phyloP scores from a whole-genome alignment of 2,888 invertebrate genomes.

The Cerastis leucographa region DNA sequence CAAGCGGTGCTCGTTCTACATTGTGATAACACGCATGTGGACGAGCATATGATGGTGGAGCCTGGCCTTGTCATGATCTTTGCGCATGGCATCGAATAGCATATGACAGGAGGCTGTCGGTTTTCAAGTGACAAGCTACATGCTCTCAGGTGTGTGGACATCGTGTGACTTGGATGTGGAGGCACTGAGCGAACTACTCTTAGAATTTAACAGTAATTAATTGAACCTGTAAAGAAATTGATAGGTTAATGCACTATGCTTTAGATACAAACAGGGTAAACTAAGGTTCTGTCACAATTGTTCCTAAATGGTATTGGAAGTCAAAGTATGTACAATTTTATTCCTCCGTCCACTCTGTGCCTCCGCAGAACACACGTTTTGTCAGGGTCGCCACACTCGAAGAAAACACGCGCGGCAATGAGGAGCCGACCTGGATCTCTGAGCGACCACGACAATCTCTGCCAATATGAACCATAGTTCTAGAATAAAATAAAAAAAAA shows the following conservation, averaged over 20 bases:
- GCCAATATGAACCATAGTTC: conserved; percentile 59
- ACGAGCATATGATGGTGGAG: conserved; percentile 98
- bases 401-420: conserved; percentile 55
- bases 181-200: conserved; percentile 43
- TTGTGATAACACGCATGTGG: conserved; percentile 98
- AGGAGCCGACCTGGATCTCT: conserved; percentile 64
- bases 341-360: conserved; percentile 64
- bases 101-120: conserved; percentile 16
- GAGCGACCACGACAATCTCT: conserved; percentile 64
- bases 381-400: conserved; percentile 66
- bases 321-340: conserved; percentile 36
- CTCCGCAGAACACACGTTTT: conserved; percentile 52
- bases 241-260: conserved; percentile 31
- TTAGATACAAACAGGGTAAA: conserved; percentile 49
- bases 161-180: conserved; percentile 57
- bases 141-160: conserved; percentile 55
- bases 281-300: conserved; percentile 13
- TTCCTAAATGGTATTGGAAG: conserved; percentile 13
- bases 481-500: conserved; percentile 38
- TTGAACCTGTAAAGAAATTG: conserved; percentile 12
- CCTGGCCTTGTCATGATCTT: conserved; percentile 99
- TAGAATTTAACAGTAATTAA: conserved; percentile 19
- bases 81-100: conserved; percentile 97
- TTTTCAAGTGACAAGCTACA: conserved; percentile 56
- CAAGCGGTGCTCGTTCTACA: conserved; percentile 98